Conservation (phyloP, 2,797 vertebrate genomes). For the Sebastes diploproa region DNA sequence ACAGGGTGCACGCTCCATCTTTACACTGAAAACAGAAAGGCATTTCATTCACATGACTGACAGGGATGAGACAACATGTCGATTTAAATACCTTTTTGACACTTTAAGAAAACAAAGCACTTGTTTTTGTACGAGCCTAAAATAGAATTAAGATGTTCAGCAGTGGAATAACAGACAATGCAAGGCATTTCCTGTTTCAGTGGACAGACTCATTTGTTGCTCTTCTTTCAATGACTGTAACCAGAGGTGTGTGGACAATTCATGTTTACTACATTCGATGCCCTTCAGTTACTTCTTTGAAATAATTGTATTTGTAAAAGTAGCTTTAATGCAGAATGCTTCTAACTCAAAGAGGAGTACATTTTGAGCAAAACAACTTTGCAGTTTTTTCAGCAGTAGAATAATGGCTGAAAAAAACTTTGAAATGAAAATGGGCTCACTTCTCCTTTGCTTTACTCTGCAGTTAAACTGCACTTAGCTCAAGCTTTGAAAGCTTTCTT, state of each 20-base stretch:
- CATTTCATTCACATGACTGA: conserved; percentile 6
- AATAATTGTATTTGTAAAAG: not conserved
- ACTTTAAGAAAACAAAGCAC: not conserved
- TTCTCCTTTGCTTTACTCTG: not conserved
- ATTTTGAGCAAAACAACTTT: not conserved
- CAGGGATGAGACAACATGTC: conserved; percentile 3
- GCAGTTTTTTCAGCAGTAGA: not conserved
- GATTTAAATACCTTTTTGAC: conserved; percentile 22
- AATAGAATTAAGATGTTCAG: not conserved
- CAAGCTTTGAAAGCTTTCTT: not conserved
- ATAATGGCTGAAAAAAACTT: not conserved
- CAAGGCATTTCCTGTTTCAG: not conserved
- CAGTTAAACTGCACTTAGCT: not conserved
- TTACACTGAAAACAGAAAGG: conserved; percentile 85
- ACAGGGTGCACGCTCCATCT: conserved; percentile 92
- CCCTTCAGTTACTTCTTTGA: not conserved
- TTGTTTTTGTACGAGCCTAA: not conserved
- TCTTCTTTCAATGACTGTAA: not conserved
- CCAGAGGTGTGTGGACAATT: not conserved
- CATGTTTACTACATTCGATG: not conserved
- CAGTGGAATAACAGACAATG: not conserved
- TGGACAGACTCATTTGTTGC: not conserved
- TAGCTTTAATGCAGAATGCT: not conserved
- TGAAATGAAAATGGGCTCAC: not conserved
- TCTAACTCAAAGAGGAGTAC: too few species aligned